Base-by-base conservation (phyloP, 1,140 invertebrate species). In the Grapholita molesta region DNA sequence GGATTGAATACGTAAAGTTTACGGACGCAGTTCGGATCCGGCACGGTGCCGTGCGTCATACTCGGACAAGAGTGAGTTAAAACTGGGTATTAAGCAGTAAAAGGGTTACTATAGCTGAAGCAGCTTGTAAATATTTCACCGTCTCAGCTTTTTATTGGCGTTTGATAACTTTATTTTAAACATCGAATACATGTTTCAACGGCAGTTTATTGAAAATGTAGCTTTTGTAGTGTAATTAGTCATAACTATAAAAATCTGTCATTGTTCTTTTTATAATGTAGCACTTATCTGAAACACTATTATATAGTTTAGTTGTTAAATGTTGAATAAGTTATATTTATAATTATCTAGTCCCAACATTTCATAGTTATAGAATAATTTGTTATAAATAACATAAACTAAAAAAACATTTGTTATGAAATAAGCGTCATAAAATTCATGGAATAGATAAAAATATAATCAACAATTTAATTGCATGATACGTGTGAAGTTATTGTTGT, bases 301-400 rank as follows among this genome's bases (percentile, higher is more conserved):
- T 8, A 33, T 15, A 66, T 66, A 35, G 64, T 35, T 42, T 66
- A 38, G 64, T 42, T 66, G 64, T 42, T 61, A 61, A 61, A 61
- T 12, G 30, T 12, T 35, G 12, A 30, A 70, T 30, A 53, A 66
- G 38, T 48, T 66, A 38, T 64, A 66, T 30, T 57, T 80, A 77
- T 73, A 67, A 79, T 77, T 85, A 85, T 90, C 88, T 90, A 90
- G 88, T 90, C 88, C 86, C 82, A 84, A 83, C 70, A 71, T 83
- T 77, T 84, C 75, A 75, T 85, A 87, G 79, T 88, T 79, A 84
- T 88, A 79, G 35, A 38, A 65, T 65, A 64, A 24, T 67, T 61
- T 61, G 55, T 61, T 61, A 61, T 61, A 61, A 61, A 61, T 61
- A 61, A 61, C 55, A 61, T 61, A 61, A 57, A 61, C 55, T 61